Evolutionary conservation across 2,888 invertebrate genomes (phyloP).

Genomic region (Cerceris rybyensis): DNA sequence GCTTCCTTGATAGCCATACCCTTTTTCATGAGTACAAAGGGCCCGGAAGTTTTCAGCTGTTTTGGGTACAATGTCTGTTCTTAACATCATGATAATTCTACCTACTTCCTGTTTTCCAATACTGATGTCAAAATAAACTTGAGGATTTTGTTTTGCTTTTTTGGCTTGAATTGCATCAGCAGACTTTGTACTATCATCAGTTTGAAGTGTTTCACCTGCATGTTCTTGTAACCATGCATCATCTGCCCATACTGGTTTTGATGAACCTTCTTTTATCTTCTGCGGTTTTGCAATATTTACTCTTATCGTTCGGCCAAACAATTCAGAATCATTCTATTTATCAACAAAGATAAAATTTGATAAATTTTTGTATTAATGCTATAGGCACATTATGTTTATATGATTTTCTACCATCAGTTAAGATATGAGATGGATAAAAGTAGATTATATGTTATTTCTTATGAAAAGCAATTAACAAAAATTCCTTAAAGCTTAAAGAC

Average conservation of each 20-base stretch:
- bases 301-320: slow-evolving; percentile 97
- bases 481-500: too few relatives aligned
- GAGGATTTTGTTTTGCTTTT: slow-evolving; percentile 88
- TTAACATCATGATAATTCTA: slow-evolving; percentile 94
- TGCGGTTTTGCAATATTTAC: slow-evolving; percentile 99
- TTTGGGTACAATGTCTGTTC: slow-evolving; percentile 96
- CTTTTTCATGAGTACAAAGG: slow-evolving; percentile 97
- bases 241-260: slow-evolving; percentile 98
- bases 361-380: slow-evolving; percentile 16
- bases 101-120: slow-evolving; percentile 95
- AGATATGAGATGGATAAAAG: slow-evolving; percentile 23
- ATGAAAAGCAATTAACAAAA: neutral
- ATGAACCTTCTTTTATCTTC: slow-evolving; percentile 96
- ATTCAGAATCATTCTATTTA: slow-evolving; percentile 95
- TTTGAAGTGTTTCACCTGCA: slow-evolving; percentile 92
- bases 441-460: slow-evolving; percentile 1
- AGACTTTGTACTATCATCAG: slow-evolving; percentile 81
- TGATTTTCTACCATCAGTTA: slow-evolving; percentile 2
- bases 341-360: slow-evolving; percentile 47
- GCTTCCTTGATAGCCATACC: slow-evolving; percentile 96
- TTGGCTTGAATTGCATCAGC: slow-evolving; percentile 73
- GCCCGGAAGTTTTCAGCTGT: slow-evolving; percentile 97
- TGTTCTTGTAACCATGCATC: slow-evolving; percentile 99
- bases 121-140: slow-evolving; percentile 97
- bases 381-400: slow-evolving; percentile 17